Base-by-base conservation (phyloP, 2,113 vertebrate genomes). In the Trogon melanurus region DNA sequence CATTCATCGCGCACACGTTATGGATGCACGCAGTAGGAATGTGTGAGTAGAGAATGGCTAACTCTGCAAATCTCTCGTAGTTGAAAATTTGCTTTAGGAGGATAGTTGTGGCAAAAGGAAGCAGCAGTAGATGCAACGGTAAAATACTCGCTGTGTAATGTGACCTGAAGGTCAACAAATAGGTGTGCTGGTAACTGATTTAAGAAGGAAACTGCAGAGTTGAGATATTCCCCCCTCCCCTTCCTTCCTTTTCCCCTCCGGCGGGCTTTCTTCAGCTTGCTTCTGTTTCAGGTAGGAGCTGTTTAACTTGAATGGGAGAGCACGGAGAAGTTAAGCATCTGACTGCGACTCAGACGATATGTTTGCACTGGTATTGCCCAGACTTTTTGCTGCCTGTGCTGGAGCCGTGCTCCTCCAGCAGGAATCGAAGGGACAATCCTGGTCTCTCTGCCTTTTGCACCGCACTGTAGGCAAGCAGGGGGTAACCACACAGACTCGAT, bases 401-500 rank as follows among this genome's bases (percentile, higher is more conserved):
- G 86, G 51, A 85, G 50, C 71, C 71, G n/a, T 38, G 53, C 36
- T 81, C 2, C 32, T 75, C 41, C 4, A n/a, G 79, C 45, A 82
- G 74, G 53, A 36, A 8, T 2, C 14, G 23, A 21, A 20, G 11
- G 29, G 41, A 23, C 67, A 72, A 0, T 56, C 16, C 51, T 32
- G 70, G 30, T 72, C 11, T 21, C n/a, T 73, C 16, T 91, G 91
- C 56, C 48, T 60, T 73, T 45, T 34, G 48, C 50, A 67, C 3
- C 50, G 50, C 60, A 2, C 32, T 5, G 25, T 18, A 20, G 56
- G 65, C 67, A 51, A 60, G 70, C 16, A 0, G 16, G 4, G 36
- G 62, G 32, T 64, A 36, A 67, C 36, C 1, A 0, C 80, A 10
- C 0, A 16, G 87, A 16, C n/a, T 8, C 0, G 1, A 3, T 26